Base-by-base conservation (phyloP, 2,888 invertebrate species). In the Mycogona germanica region DNA sequence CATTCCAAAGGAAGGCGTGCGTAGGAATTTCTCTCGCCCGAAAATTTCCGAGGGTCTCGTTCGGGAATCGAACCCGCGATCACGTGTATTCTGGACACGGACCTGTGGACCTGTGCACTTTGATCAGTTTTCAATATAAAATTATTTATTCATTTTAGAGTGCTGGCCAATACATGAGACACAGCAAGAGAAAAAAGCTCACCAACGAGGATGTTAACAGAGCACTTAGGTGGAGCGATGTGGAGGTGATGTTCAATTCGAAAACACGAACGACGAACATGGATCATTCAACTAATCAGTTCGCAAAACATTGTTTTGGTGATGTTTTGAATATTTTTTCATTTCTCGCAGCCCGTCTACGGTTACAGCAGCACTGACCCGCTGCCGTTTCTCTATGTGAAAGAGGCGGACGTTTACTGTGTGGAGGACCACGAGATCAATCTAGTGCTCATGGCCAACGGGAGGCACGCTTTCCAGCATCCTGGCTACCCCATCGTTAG, bases 91-190 rank as follows among this genome's bases (percentile, higher is more conserved):
- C n/a, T n/a, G n/a, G n/a, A n/a, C n/a, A n/a, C n/a, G n/a, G n/a
- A n/a, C n/a, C n/a, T n/a, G n/a, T n/a, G n/a, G n/a, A n/a, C n/a
- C n/a, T n/a, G 5, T 4, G 4, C 26, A 47, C n/a, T 6, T 30
- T 28, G 3, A 28, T 9, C 17, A 12, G 4, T 47, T 17, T 30
- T 7, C 6, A 47, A 29, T 47, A 26, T 47, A 47, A 5, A 17
- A n/a, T 3, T 47, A 9, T 58, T 59, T 28, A 17, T 57, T 25
- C 56, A 48, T 60, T 60, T 23, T 59, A 68, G 66, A 65, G 63
- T 59, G 63, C 66, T 55, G 62, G 65, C 28, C 67, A 68, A 60
- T 68, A 64, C 55, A 69, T 68, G 67, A 63, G 66, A 51, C 69
- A 69, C 63, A 61, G 65, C 3, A 67, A 65, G 53, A 58, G 69